Percentiles rank a stretch among this genome's conserved stretches.
Conservation (phyloP, 2,113 vertebrate genomes). For the Madoqua kirkii region DNA sequence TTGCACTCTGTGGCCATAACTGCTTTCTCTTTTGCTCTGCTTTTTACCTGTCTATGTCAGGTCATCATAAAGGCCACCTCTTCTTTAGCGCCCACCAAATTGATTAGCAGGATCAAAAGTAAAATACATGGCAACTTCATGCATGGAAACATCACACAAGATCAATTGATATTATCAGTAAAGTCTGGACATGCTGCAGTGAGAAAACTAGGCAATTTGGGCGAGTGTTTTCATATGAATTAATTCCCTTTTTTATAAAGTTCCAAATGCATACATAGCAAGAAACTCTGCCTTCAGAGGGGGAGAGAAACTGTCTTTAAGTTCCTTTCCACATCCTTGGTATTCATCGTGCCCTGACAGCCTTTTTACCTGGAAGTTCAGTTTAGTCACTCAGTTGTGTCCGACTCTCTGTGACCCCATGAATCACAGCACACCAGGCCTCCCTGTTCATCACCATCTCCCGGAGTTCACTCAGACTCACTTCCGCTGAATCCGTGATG, state of each 20-base stretch:
- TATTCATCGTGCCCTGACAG: background rate
- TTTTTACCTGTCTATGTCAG: conserved; percentile 71
- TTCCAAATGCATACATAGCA: background rate
- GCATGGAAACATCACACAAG: conserved; percentile 42
- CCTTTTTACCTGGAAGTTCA: background rate
- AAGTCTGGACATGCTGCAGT: conserved; percentile 53
- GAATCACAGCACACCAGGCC: too few relatives aligned
- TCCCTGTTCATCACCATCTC: too few relatives aligned
- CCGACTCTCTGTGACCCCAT: too few relatives aligned
- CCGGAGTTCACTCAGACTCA: too few relatives aligned
- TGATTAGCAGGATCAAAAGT: conserved; percentile 55
- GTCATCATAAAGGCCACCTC: conserved; percentile 73
- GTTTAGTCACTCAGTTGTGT: too few relatives aligned
- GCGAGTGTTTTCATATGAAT: background rate
- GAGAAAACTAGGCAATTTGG: conserved; percentile 73
- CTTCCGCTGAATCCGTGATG: too few relatives aligned
- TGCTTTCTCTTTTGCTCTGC: conserved; percentile 21
- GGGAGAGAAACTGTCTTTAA: background rate
- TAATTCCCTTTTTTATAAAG: background rate
- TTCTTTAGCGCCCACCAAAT: background rate
- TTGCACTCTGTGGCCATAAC: background rate
- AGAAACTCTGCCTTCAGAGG: background rate
- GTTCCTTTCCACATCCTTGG: background rate
- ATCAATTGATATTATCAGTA: conserved; percentile 41
- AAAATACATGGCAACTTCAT: conserved; percentile 57